Conservation (phyloP, 1,140 invertebrate species). For the Ips typographus region DNA sequence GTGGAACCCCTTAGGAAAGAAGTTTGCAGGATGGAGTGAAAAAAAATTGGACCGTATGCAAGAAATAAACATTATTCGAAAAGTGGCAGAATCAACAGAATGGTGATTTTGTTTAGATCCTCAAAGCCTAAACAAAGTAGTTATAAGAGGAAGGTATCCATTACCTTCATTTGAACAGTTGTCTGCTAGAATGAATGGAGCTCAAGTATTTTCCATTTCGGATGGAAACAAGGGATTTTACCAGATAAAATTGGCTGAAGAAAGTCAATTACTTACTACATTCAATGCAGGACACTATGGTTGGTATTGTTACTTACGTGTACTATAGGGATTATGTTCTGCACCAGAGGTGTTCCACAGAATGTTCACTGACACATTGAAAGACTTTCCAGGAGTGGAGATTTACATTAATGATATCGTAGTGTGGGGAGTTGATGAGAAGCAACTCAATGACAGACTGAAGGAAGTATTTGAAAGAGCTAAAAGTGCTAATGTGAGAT, state of each 20-base stretch:
- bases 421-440: no score
- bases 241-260: background rate
- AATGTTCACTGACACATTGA: background rate
- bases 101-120: no score
- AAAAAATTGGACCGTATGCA: no score
- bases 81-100: no score
- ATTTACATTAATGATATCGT: no score
- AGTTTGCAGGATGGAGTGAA: no score
- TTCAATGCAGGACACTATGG: background rate
- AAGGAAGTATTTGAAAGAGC: no score
- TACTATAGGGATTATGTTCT: background rate
- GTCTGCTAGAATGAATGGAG: background rate
- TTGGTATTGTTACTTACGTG: background rate
- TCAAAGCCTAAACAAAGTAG: background rate
- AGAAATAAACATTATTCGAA: no score
- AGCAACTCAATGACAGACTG: no score
- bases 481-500: no score
- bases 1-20: no score
- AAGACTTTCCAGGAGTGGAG: background rate
- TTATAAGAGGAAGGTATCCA: background rate
- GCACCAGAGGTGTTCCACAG: background rate
- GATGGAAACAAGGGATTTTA: slow-evolving; percentile 2
- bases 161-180: background rate
- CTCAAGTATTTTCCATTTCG: background rate
- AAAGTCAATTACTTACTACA: background rate